Evolutionary conservation across 1,140 invertebrate species (phyloP), one percentile per base, ranked within the genome.

Genomic region (Oscheius sp.): DNA sequence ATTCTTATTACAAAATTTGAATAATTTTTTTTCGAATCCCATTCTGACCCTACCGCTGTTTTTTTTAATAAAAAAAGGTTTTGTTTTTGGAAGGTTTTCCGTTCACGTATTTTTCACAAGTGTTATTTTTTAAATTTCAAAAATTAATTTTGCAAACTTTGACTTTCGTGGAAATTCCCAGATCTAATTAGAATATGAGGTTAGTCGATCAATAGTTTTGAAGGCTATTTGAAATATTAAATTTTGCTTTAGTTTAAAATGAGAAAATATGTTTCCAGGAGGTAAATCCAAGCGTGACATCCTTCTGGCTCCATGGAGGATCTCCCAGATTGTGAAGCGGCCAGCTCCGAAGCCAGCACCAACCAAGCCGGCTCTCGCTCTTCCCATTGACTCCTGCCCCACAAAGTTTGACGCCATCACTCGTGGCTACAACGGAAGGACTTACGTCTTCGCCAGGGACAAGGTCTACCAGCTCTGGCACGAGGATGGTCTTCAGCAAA

Each of bases 381-480:
- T 75, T 20, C 38, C 73, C 15, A 42, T 66, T 4, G 59, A 64
- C 42, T 34, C 29, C n/a, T 75, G 73, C 35, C 73, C 73, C 3
- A 61, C 38, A n/a, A 49, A 70, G 18, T 75, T 75, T 28, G 73
- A 75, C 45, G 73, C 73, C 23, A 66, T 75, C 32, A 75, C 68
- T 3, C 74, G 64, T 29, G 73, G 73, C 62, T 52, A 58, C 68
- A 75, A 75, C 46, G 73, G 73, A 46, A 69, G 73, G 29, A 75
- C 68, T 2, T 75, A 75, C 46, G 68, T 75, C 2, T 75, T 75
- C 34, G 68, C 73, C 34, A 68, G 73, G 13, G 73, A 75, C 4
- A 62, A 46, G 45, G 73, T 75, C 28, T 75, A 75, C 35, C 73
- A 75, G 28, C 55, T 75, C 20, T 75, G 73, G 73, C 55, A 63